phyloP scores from a whole-genome alignment of 2,888 invertebrate species.

The Dryobota labecula region DNA sequence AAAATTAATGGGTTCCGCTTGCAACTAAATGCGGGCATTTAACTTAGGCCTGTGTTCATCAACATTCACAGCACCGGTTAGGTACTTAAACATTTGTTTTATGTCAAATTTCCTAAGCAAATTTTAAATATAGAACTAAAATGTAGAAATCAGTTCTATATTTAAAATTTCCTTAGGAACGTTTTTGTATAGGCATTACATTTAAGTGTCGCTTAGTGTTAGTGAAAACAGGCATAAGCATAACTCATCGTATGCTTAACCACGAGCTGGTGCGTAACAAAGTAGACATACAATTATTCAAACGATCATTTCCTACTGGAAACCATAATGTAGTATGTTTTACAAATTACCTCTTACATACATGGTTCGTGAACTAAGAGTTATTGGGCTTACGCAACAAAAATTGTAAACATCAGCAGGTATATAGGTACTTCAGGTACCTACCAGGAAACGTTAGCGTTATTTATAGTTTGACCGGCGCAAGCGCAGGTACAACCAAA shows the following conservation, averaged over 20 bases:
- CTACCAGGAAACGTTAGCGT: slow-evolving; percentile 74
- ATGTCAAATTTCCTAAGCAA: no score
- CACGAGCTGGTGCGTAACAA: slow-evolving; percentile 21
- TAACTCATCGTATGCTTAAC: slow-evolving; percentile 13
- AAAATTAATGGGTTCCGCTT: no score
- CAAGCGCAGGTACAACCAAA: slow-evolving; percentile 68
- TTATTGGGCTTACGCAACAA: slow-evolving; percentile 72
- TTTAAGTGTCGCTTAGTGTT: neutral
- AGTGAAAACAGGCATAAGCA: neutral
- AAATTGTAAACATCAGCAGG: slow-evolving; percentile 74
- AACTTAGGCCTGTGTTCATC: no score
- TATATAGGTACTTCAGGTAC: slow-evolving; percentile 56
- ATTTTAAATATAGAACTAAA: no score
- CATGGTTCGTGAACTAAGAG: slow-evolving; percentile 27
- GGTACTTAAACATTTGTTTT: no score
- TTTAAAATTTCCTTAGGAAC: no score
- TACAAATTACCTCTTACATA: slow-evolving; percentile 54
- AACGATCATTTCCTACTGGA: slow-evolving; percentile 46
- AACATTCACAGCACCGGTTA: no score
- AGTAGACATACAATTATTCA: slow-evolving; percentile 43
- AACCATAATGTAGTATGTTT: slow-evolving; percentile 43
- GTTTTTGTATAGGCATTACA: neutral
- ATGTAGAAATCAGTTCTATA: no score
- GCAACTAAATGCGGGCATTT: no score
- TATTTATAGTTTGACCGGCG: slow-evolving; percentile 78